Evolutionary conservation across 2,797 vertebrate genomes (phyloP).

Genomic region (Acanthornis magna): DNA sequence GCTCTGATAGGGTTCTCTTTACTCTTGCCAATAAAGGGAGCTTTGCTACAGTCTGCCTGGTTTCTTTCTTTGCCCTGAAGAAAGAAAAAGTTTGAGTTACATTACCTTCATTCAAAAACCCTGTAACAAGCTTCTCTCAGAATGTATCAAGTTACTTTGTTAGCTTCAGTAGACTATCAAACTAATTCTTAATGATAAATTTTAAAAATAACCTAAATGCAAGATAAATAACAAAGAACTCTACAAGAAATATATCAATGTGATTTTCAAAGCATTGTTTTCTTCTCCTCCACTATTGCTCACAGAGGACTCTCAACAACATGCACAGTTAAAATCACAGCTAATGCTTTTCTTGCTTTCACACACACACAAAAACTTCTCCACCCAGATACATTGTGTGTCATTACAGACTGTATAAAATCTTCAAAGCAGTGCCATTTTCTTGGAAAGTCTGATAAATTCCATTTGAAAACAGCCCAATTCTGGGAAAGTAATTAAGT

Average conservation of each 20-base stretch:
- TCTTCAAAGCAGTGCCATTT: not conserved
- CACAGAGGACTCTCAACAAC: not conserved
- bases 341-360: not conserved
- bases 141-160: not conserved
- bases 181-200: not conserved
- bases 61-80: slow-evolving; percentile 5
- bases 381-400: rapidly evolving
- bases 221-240: not conserved
- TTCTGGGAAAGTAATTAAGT: not conserved
- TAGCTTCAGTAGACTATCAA: not conserved
- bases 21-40: not conserved
- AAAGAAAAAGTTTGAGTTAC: not conserved
- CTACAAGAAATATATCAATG: not conserved
- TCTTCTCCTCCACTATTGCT: not conserved
- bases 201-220: not conserved
- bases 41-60: not conserved
- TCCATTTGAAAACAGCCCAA: not conserved
- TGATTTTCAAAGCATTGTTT: not conserved
- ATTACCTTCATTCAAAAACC: not conserved
- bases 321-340: not conserved
- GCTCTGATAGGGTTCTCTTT: slow-evolving; percentile 4
- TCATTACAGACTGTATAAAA: not conserved
- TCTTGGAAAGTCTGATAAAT: not conserved
- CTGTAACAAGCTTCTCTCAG: not conserved
- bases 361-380: not conserved